Evolutionary conservation across 2,113 vertebrate genomes (phyloP).

Genomic region (Seriola aureovittata): DNA sequence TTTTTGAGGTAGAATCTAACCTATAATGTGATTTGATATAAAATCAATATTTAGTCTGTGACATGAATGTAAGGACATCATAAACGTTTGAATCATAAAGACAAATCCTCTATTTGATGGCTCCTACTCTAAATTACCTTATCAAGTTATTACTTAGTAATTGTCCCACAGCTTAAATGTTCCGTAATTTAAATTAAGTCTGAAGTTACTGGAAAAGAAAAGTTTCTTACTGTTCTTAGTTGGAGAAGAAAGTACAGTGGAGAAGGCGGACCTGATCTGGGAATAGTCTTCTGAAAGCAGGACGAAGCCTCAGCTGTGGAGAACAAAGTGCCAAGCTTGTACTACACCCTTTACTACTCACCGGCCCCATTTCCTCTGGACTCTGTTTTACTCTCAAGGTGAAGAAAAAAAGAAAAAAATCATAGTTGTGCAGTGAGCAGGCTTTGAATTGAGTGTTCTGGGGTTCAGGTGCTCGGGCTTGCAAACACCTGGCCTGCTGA

Average conservation of each 20-base stretch:
- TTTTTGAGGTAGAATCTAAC: background rate
- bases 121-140: background rate
- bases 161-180: background rate
- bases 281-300: conserved; percentile 66
- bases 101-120: background rate
- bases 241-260: conserved; percentile 6
- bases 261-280: conserved; percentile 41
- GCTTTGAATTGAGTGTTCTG: conserved; percentile 27
- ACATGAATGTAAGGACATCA: background rate
- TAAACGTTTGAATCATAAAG: background rate
- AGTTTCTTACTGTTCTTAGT: conserved; percentile 39
- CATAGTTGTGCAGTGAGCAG: conserved; percentile 8
- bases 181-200: background rate
- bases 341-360: conserved; percentile 47
- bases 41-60: background rate
- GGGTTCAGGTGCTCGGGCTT: conserved; percentile 43
- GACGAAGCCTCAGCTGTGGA: conserved; percentile 70
- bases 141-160: no score
- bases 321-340: conserved; percentile 68
- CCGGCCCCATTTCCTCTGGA: conserved; percentile 63
- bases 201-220: conserved; percentile 34
- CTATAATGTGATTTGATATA: background rate
- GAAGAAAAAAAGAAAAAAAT: background rate
- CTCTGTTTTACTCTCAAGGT: conserved; percentile 46
- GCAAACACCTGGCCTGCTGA: conserved; percentile 47